Percentiles rank a stretch among this genome's conserved stretches.
Conservation (phyloP, 2,888 invertebrate genomes). For the Platycheirus albimanus region DNA sequence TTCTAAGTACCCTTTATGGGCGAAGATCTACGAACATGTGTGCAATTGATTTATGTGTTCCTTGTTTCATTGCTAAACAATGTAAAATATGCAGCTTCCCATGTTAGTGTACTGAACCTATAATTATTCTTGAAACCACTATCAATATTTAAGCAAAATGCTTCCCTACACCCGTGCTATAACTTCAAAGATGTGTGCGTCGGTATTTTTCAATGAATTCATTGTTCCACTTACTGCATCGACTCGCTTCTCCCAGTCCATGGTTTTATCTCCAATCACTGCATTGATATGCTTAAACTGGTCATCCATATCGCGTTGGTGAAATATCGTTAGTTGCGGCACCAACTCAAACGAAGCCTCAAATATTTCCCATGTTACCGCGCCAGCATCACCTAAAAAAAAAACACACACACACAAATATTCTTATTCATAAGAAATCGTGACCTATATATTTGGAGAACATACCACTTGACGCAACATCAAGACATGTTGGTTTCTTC, state of each 20-base stretch:
- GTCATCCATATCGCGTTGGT: conserved; percentile 92
- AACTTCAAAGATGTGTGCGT: no score
- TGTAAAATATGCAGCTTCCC: no score
- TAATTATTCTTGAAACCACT: no score
- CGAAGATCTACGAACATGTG: no score
- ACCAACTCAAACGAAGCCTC: conserved; percentile 92
- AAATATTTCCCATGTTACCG: conserved; percentile 94
- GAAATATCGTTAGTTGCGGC: conserved; percentile 92
- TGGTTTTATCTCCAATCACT: conserved; percentile 90
- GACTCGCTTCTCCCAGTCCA: conserved; percentile 97
- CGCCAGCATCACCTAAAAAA: conserved; percentile 88
- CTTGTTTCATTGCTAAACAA: no score
- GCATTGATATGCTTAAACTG: conserved; percentile 89
- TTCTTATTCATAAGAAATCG: not conserved
- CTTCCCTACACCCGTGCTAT: no score
- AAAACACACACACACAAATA: no score
- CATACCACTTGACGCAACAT: conserved; percentile 70
- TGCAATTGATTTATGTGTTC: no score
- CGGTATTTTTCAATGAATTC: no score
- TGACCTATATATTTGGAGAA: not conserved
- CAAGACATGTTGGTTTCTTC: conserved; percentile 78
- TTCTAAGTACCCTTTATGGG: no score
- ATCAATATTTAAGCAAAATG: no score
- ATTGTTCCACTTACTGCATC: conserved; percentile 92
- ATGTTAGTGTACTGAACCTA: no score